Evolutionary conservation across 2,113 vertebrate genomes (phyloP).

Genomic region (Symphodus melops): DNA sequence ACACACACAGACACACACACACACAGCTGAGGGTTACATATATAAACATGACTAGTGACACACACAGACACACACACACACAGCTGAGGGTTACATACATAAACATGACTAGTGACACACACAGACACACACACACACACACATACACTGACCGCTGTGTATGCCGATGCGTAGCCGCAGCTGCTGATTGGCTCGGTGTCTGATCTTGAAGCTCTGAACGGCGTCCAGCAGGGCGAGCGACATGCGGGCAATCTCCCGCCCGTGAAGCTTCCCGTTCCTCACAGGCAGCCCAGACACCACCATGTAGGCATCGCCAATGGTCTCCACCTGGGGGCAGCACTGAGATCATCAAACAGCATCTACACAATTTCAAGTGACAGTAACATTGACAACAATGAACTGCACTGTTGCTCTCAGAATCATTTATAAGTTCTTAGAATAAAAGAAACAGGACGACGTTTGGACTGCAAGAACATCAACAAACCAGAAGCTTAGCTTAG

Average conservation of each 20-base stretch:
- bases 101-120: slow-evolving; percentile 53
- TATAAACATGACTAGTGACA: too few relatives aligned
- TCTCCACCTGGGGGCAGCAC: slow-evolving; percentile 87
- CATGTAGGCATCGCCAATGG: slow-evolving; percentile 96
- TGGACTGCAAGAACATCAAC: too few relatives aligned
- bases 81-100: not conserved
- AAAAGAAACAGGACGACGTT: too few relatives aligned
- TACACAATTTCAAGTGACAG: too few relatives aligned
- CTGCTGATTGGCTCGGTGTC: slow-evolving; percentile 87
- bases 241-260: slow-evolving; percentile 91
- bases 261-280: slow-evolving; percentile 89
- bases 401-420: too few relatives aligned
- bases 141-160: slow-evolving; percentile 85
- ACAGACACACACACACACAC: slow-evolving; percentile 59
- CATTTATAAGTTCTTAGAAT: too few relatives aligned
- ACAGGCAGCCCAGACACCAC: slow-evolving; percentile 94
- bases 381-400: too few relatives aligned
- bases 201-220: slow-evolving; percentile 90
- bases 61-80: slow-evolving; percentile 87
- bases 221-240: slow-evolving; percentile 90
- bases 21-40: slow-evolving; percentile 29
- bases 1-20: slow-evolving; percentile 45
- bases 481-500: not conserved
- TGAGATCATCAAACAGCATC: not conserved
- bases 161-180: slow-evolving; percentile 90